phyloP scores from a whole-genome alignment of 2,888 invertebrate genomes.

The Stratiomys singularior region DNA sequence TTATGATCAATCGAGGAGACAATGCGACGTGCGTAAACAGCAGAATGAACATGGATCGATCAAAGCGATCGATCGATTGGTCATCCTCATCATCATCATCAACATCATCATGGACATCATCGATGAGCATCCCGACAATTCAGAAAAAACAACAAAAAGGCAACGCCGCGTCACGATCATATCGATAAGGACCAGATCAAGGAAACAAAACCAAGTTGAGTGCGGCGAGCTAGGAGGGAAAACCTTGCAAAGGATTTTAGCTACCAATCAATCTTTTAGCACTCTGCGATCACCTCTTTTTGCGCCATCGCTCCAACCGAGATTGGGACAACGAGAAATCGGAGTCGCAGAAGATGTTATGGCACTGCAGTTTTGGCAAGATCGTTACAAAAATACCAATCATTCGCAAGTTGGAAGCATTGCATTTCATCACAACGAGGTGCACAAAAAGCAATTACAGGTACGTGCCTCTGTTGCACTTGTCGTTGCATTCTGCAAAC shows the following conservation, averaged over 20 bases:
- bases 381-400: slow-evolving; percentile 24
- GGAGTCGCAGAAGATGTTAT: neutral
- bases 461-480: slow-evolving; percentile 39
- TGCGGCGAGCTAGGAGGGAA: neutral
- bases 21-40: slow-evolving; percentile 44
- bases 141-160: slow-evolving; percentile 8
- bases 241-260: slow-evolving; percentile 37
- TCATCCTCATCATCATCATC: slow-evolving; percentile 26
- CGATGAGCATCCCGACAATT: neutral
- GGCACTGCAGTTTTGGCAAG: slow-evolving; percentile 10
- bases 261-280: slow-evolving; percentile 52
- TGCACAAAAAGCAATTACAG: slow-evolving; percentile 31
- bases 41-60: slow-evolving; percentile 47
- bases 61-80: neutral
- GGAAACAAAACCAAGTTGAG: neutral
- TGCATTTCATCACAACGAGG: slow-evolving; percentile 28
- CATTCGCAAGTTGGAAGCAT: slow-evolving; percentile 27
- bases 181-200: slow-evolving; percentile 30
- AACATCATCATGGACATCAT: slow-evolving; percentile 19
- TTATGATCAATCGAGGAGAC: slow-evolving; percentile 50
- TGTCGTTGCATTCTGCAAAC: slow-evolving; percentile 27
- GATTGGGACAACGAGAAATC: neutral
- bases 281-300: slow-evolving; percentile 47
- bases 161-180: slow-evolving; percentile 6
- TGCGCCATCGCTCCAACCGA: neutral